Evolutionary conservation across 2,888 invertebrate genomes (phyloP).

Genomic region (Gibbula magus): DNA sequence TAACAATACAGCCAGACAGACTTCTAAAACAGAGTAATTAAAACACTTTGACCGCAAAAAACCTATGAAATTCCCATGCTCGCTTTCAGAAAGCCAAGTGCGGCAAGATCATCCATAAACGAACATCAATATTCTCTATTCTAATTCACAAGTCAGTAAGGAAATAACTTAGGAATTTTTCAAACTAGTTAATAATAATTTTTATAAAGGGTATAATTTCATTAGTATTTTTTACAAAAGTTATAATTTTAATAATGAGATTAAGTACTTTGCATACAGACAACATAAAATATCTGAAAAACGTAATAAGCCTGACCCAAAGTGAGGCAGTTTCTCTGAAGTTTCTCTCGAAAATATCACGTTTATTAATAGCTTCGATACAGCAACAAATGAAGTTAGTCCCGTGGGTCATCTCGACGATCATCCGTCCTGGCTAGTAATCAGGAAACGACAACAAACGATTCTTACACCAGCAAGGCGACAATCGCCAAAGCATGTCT

Average conservation of each 20-base stretch:
- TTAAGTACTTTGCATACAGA: too few relatives aligned
- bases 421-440: background rate
- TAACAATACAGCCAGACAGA: background rate
- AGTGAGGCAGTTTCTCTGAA: background rate
- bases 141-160: too few relatives aligned
- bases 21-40: background rate
- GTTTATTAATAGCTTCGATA: background rate
- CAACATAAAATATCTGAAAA: too few relatives aligned
- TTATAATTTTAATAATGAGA: too few relatives aligned
- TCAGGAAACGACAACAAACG: background rate
- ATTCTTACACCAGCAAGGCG: background rate
- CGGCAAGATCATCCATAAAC: background rate
- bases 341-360: background rate
- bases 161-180: too few relatives aligned
- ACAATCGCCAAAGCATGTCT: background rate
- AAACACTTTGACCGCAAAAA: background rate
- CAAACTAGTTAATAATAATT: too few relatives aligned
- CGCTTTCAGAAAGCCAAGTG: background rate
- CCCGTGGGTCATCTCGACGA: background rate
- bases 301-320: background rate
- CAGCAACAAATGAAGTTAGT: background rate
- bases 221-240: too few relatives aligned
- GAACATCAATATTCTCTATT: too few relatives aligned
- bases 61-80: too few relatives aligned
- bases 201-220: too few relatives aligned